These are phyloP conservation scores for Sinhomidia bicolor DNA, from an alignment of 2,888 invertebrate species.

Conservation along the genomic window DNA sequence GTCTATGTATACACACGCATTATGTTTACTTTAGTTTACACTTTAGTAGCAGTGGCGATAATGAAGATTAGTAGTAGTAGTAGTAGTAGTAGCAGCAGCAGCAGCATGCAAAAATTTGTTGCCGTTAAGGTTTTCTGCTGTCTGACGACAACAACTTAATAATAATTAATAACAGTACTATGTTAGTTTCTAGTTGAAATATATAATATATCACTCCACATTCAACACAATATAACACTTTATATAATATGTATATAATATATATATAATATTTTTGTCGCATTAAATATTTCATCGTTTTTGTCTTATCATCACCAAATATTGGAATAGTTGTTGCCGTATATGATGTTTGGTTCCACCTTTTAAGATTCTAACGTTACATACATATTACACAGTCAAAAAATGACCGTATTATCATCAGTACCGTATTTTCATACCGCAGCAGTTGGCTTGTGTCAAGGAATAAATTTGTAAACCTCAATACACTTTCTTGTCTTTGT, in stretches of 20 bases:
- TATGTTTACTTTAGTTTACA: background rate
- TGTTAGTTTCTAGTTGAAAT: background rate
- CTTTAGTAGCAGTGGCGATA: background rate
- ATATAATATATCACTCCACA: constrained; percentile 34
- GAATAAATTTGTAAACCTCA: too few relatives aligned
- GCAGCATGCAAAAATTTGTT: background rate
- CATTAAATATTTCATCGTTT: constrained; percentile 30
- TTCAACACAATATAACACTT: constrained; percentile 27
- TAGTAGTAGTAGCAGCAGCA: too few relatives aligned
- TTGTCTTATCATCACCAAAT: background rate
- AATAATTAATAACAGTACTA: too few relatives aligned
- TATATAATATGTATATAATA: background rate
- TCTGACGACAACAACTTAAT: too few relatives aligned
- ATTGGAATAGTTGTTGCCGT: constrained; percentile 10
- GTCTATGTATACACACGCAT: background rate
- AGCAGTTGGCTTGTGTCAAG: too few relatives aligned
- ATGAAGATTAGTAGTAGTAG: too few relatives aligned
- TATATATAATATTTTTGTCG: background rate
- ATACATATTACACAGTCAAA: too few relatives aligned
- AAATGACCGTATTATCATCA: too few relatives aligned
- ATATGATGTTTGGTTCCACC: too few relatives aligned
- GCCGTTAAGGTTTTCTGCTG: background rate
- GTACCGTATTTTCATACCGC: too few relatives aligned
- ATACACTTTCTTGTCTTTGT: too few relatives aligned
- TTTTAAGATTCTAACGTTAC: too few relatives aligned